Conservation (phyloP, 2,113 vertebrate species). For the Illadopsis cleaveri region DNA sequence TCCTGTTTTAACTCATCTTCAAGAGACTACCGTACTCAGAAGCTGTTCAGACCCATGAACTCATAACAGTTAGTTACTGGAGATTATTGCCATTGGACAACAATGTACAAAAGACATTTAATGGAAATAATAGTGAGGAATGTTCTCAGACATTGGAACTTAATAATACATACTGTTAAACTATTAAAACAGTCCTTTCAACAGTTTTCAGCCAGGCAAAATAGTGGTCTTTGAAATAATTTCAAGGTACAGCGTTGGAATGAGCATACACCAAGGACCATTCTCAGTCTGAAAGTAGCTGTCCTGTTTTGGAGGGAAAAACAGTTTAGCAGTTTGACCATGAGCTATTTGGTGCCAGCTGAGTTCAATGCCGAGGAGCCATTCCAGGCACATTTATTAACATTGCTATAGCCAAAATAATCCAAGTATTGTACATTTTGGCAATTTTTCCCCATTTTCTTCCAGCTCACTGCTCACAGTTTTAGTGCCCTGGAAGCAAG, state of each 20-base stretch:
- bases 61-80: neutral
- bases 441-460: neutral
- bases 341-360: neutral
- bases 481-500: neutral
- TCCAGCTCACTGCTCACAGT: neutral
- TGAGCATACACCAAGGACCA: neutral
- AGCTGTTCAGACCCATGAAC: neutral
- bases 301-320: neutral
- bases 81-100: neutral
- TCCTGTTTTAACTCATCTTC: neutral
- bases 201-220: neutral
- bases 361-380: neutral
- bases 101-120: neutral
- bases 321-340: neutral
- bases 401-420: conserved; percentile 5
- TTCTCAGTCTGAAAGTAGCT: neutral
- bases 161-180: neutral
- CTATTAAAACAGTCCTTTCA: neutral
- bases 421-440: neutral
- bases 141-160: neutral
- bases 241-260: neutral
- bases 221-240: neutral
- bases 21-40: neutral
- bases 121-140: neutral
- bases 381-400: neutral